A percentile compares a stretch with the other conserved stretches of the same genome.
Evolutionary conservation across 2,797 vertebrate species (phyloP).

Genomic region (Sternarchorhynchus goeldii): DNA sequence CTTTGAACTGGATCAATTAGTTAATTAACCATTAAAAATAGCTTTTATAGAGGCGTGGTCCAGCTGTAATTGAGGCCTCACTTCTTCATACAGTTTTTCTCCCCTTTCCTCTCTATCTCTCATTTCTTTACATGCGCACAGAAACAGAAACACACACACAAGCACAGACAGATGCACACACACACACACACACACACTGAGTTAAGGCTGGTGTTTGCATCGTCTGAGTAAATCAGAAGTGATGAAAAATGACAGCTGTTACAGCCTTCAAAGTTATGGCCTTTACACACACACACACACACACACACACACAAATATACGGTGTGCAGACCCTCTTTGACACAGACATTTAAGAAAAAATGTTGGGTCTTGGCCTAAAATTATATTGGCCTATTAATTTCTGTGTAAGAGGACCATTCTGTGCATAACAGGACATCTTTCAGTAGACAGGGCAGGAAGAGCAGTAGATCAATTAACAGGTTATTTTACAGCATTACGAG

Average conservation of each 20-base stretch:
- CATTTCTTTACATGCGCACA: neutral
- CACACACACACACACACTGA: constrained; percentile 37
- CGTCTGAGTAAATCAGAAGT: constrained; percentile 64
- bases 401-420: neutral
- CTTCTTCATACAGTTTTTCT: too few species aligned
- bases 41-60: too few species aligned
- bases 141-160: constrained; percentile 2
- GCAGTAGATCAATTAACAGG: neutral
- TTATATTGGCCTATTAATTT: neutral
- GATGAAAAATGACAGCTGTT: constrained; percentile 51
- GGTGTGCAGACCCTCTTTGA: too few species aligned
- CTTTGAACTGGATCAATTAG: too few species aligned
- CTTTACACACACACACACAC: constrained; percentile 2
- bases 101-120: too few species aligned
- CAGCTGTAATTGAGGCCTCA: too few species aligned
- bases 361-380: constrained; percentile 16
- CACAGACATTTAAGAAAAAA: constrained; percentile 26
- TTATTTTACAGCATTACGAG: neutral
- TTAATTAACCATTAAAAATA: too few species aligned
- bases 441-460: constrained; percentile 1
- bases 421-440: neutral
- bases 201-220: constrained; percentile 64
- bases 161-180: constrained; percentile 33
- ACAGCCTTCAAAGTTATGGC: constrained; percentile 15
- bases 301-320: constrained; percentile 25